Conservation (phyloP, 2,113 vertebrate species). For the Tretioscincus oriximinensis region DNA sequence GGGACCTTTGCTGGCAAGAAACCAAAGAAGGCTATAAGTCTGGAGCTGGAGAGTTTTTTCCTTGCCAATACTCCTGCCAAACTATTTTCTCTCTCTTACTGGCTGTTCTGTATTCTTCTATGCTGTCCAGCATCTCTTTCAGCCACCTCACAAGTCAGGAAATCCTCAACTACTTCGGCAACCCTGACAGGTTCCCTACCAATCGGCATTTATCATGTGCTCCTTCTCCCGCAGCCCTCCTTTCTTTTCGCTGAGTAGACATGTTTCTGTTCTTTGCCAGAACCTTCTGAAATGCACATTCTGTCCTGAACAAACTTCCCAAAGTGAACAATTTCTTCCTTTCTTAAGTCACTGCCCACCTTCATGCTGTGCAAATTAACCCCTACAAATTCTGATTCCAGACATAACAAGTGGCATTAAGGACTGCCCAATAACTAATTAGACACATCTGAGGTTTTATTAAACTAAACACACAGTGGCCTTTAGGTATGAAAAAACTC, state of each 20-base stretch:
- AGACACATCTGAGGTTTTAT: no score
- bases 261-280: background rate
- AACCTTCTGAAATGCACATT: background rate
- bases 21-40: constrained; percentile 16
- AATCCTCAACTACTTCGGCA: background rate
- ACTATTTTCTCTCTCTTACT: background rate
- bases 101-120: background rate
- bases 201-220: background rate
- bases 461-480: no score
- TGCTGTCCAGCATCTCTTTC: background rate
- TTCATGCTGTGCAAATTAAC: background rate
- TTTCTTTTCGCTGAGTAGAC: background rate
- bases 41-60: constrained; percentile 2
- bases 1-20: constrained; percentile 11
- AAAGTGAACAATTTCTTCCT: background rate
- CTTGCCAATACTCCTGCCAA: background rate
- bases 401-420: background rate
- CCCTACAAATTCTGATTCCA: background rate
- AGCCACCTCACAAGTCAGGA: background rate
- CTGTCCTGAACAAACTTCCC: background rate
- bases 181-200: background rate
- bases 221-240: background rate
- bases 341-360: background rate
- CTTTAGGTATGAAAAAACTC: no score
- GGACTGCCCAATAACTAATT: no score